Conservation (phyloP, 2,113 vertebrate genomes). For the Speoplatyrhinus poulsoni region DNA sequence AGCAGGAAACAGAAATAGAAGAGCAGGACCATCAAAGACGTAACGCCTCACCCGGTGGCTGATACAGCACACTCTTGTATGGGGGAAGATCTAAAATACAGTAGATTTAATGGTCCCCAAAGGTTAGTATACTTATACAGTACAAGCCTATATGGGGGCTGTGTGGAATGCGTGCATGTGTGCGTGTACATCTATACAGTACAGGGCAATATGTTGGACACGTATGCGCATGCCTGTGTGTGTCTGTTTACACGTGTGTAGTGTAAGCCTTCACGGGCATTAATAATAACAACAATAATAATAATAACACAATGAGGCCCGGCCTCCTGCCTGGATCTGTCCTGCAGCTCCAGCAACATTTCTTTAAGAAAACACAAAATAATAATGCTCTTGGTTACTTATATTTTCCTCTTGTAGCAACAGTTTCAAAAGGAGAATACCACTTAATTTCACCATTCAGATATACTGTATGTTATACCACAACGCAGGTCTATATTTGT, state of each 20-base stretch:
- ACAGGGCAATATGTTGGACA: constrained; percentile 2
- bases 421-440: constrained; percentile 62
- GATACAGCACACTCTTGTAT: constrained; percentile 25
- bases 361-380: constrained; percentile 42
- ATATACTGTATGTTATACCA: constrained; percentile 25
- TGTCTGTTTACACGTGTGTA: constrained; percentile 10
- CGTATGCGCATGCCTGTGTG: neutral
- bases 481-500: neutral
- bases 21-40: constrained; percentile 44
- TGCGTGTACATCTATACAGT: neutral
- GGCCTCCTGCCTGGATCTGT: constrained; percentile 73
- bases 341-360: constrained; percentile 74
- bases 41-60: constrained; percentile 29
- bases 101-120: constrained; percentile 33
- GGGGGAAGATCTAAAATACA: constrained; percentile 16
- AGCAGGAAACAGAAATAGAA: constrained; percentile 54
- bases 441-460: constrained; percentile 36
- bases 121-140: constrained; percentile 3
- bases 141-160: neutral
- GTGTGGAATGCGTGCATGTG: neutral
- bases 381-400: constrained; percentile 38
- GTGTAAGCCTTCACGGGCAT: constrained; percentile 43
- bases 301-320: constrained; percentile 68
- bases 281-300: constrained; percentile 65
- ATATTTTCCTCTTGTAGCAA: constrained; percentile 12